phyloP scores from a whole-genome alignment of 2,888 invertebrate genomes.

The Hirtodrosophila trivittata region DNA sequence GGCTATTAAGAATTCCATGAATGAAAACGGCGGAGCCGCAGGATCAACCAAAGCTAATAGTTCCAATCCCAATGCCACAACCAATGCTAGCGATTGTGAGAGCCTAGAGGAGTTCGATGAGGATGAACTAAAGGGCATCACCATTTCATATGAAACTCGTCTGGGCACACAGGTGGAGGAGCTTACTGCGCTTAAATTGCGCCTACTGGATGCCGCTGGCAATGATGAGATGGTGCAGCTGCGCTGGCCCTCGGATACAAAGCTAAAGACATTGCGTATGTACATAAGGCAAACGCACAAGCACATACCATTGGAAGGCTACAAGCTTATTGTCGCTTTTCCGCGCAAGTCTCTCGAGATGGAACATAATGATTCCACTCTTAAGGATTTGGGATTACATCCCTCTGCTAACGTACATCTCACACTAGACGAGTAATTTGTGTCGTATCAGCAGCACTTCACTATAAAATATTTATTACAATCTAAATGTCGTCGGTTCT shows the following conservation, averaged over 20 bases:
- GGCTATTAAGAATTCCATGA: conserved; percentile 83
- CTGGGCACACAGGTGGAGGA: conserved; percentile 69
- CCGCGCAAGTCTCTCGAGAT: conserved; percentile 81
- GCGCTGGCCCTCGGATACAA: conserved; percentile 83
- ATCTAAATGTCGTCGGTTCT: conserved; percentile 32
- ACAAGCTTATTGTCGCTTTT: conserved; percentile 83
- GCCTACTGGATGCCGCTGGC: conserved; percentile 75
- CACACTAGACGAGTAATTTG: conserved; percentile 80
- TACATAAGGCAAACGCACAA: conserved; percentile 81
- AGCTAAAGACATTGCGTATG: conserved; percentile 76
- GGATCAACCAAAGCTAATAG: conserved; percentile 33
- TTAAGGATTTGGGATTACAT: conserved; percentile 82
- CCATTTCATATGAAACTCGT: conserved; percentile 70
- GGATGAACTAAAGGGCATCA: conserved; percentile 61
- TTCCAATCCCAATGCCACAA: conserved; percentile 44
- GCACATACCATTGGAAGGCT: conserved; percentile 80
- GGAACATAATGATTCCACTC: conserved; percentile 74
- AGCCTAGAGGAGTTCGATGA: conserved; percentile 75
- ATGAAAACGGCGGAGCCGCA: conserved; percentile 73
- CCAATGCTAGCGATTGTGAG: conserved; percentile 65
- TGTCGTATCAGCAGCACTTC: conserved; percentile 7
- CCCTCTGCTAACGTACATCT: conserved; percentile 83
- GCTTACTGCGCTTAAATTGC: conserved; percentile 79
- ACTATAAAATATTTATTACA: conserved; percentile 45
- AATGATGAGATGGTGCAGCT: conserved; percentile 80